Evolutionary conservation across 2,888 invertebrate species (phyloP).

Genomic region (Branchipolynoe longqiensis): DNA sequence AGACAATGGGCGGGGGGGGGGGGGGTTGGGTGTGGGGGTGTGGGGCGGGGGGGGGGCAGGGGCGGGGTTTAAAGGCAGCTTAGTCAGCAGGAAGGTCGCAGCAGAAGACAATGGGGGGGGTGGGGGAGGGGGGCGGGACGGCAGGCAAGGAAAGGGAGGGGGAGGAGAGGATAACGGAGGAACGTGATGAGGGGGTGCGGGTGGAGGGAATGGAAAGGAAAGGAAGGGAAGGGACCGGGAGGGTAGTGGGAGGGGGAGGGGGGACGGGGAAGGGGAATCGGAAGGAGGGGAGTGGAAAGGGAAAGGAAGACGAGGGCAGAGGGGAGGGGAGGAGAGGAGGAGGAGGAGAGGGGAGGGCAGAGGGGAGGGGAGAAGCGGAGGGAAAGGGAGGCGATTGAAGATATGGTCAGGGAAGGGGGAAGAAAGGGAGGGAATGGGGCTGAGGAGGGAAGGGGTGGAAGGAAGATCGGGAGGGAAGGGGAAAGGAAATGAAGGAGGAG

Average conservation of each 20-base stretch:
- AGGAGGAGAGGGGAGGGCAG: constrained; percentile 11
- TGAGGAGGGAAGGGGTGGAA: not conserved
- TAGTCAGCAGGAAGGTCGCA: not conserved
- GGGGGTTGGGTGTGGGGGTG: not conserved
- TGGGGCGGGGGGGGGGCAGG: not conserved
- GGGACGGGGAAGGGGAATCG: not conserved
- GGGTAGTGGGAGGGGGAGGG: not conserved
- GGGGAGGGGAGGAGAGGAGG: not conserved
- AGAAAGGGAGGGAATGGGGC: not conserved
- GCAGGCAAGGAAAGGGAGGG: not conserved
- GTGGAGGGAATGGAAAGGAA: not conserved
- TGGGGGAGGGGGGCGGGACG: not conserved
- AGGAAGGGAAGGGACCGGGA: not conserved
- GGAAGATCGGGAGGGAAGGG: no score
- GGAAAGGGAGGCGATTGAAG: not conserved
- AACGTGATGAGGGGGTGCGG: not conserved
- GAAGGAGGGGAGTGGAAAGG: not conserved
- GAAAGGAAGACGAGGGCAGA: not conserved
- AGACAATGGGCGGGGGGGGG: not conserved
- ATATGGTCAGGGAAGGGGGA: not conserved
- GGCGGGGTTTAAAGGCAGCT: not conserved
- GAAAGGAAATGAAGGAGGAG: no score
- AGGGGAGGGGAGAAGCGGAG: not conserved
- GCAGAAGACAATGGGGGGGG: not conserved
- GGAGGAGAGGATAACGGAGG: not conserved